Evolutionary conservation across 1,140 invertebrate genomes (phyloP).

Genomic region (Hyposmocoma kahamanoa): DNA sequence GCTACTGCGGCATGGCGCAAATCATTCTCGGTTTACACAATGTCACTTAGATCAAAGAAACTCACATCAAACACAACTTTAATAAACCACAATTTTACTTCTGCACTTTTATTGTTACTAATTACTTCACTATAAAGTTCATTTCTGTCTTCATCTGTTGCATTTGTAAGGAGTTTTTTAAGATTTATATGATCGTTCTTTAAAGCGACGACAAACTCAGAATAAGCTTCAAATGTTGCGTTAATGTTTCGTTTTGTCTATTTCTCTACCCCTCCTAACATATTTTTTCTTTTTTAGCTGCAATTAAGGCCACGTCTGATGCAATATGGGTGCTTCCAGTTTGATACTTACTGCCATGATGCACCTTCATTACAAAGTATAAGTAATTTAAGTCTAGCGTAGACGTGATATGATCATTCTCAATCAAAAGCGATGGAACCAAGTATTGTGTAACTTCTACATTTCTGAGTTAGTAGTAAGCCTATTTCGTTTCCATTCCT

Average conservation of each 20-base stretch:
- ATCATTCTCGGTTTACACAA: slow-evolving; percentile 53
- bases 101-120: slow-evolving; percentile 12
- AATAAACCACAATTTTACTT: slow-evolving; percentile 31
- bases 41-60: slow-evolving; percentile 56
- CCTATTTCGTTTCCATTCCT: no score
- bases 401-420: no score
- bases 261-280: no score
- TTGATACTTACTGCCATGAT: no score
- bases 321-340: no score
- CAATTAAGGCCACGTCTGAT: no score
- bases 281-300: no score
- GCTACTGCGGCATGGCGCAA: slow-evolving; percentile 38
- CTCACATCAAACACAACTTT: slow-evolving; percentile 45
- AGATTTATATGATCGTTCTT: slow-evolving; percentile 39
- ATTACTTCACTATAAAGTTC: slow-evolving; percentile 11
- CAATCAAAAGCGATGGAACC: no score
- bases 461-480: no score
- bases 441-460: no score
- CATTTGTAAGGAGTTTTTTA: slow-evolving; percentile 16
- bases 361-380: no score
- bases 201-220: slow-evolving; percentile 45
- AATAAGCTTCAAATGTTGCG: slow-evolving; percentile 29
- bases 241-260: slow-evolving; percentile 37
- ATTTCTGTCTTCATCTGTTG: slow-evolving; percentile 16
- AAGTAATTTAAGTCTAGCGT: no score